Evolutionary conservation across 2,888 invertebrate species (phyloP), one percentile per base, ranked within the genome.

Genomic region (Allophyes oxyacanthae): DNA sequence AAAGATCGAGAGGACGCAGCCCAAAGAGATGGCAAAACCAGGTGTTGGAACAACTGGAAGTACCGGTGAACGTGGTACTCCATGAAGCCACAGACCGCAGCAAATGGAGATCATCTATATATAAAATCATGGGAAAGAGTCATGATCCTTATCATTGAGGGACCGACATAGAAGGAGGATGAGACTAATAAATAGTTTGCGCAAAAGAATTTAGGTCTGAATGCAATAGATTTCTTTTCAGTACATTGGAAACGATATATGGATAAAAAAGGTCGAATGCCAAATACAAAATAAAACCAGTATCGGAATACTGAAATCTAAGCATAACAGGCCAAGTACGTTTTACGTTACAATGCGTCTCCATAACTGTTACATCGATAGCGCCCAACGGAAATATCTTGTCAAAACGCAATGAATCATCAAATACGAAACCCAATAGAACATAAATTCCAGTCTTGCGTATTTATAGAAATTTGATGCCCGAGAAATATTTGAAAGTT

Each of bases 381-480:
- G 45, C 13, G 2, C 40, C 46, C 30, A 0, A 26, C 7, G 15
- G 8, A 46, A 38, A 40, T 44, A 13, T 13, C 33, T 28, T 48
- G 11, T 28, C 28, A 9, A 4, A 37, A 8, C 28, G 36, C n/a
- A 37, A 13, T 15, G 25, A 8, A 40, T 34, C 7, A 10, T 37
- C 25, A 34, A 56, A 41, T 13, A 8, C 15, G 13, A 28, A 38
- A 49, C 41, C 34, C 14, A 14, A 54, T 15, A 11, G 15, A 45
- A 60, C 36, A 20, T n/a, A n/a, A 45, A 15, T 60, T 54, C 41
- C 10, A 28, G 43, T 49, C 37, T 33, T 33, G 8, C 13, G 43
- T 37, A 61, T 56, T 56, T 37, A 48, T 48, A 51, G 51, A 56
- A 38, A 41, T 25, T 41, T 41, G 11, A 61, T 61, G 54, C 14